Conservation (phyloP, 2,797 vertebrate genomes). For the Pantherophis alleghaniensis region DNA sequence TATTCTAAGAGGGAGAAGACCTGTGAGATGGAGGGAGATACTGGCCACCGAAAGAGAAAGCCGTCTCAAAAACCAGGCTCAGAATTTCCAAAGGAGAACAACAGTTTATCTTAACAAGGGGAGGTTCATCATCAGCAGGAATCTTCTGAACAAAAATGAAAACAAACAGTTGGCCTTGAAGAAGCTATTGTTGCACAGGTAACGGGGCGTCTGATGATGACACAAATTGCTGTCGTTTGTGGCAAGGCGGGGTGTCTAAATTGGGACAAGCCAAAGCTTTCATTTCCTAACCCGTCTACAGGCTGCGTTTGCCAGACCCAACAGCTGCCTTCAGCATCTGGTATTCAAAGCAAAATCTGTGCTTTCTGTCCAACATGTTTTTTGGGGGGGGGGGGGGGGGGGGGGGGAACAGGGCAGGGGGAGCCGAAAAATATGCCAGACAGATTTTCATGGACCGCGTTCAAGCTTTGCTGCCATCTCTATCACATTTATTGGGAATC, state of each 20-base stretch:
- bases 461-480: neutral
- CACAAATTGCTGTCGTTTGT: neutral
- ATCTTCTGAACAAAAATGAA: neutral
- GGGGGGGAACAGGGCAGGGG: too few species aligned
- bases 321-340: conserved; percentile 14
- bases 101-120: neutral
- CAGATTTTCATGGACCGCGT: neutral
- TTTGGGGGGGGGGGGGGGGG: too few species aligned
- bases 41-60: neutral
- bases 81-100: neutral
- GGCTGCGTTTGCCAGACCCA: neutral
- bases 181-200: neutral
- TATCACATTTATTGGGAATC: neutral
- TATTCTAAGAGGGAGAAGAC: too few species aligned
- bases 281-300: neutral
- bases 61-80: neutral
- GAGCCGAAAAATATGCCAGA: neutral
- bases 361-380: conserved; percentile 3
- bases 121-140: neutral
- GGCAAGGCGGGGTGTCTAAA: neutral
- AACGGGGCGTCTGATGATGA: neutral
- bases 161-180: neutral
- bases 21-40: too few species aligned
- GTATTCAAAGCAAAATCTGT: neutral
- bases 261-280: neutral